Conservation (phyloP, 2,888 invertebrate species). For the Amphipoea oculea region DNA sequence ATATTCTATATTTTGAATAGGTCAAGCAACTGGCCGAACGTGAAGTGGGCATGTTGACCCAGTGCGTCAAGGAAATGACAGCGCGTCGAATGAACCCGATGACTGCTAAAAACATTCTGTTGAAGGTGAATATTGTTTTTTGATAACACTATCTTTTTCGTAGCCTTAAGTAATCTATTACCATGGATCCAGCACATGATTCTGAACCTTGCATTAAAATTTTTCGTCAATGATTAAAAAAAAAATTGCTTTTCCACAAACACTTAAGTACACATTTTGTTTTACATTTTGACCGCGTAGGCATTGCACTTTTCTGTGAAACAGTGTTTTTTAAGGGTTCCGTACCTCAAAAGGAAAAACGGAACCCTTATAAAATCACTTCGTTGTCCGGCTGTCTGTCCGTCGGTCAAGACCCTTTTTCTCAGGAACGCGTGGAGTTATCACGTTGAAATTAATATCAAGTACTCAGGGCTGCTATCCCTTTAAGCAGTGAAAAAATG, state of each 20-base stretch:
- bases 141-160: neutral
- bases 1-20: slow-evolving; percentile 62
- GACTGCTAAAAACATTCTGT: slow-evolving; percentile 93
- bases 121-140: slow-evolving; percentile 88
- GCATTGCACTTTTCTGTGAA: neutral
- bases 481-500: too few relatives aligned
- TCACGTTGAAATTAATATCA: too few relatives aligned
- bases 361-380: too few relatives aligned
- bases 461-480: too few relatives aligned
- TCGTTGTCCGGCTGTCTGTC: neutral
- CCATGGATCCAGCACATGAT: neutral
- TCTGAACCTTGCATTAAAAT: neutral
- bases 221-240: neutral
- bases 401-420: too few relatives aligned
- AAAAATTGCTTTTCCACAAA: neutral
- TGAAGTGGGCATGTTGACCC: slow-evolving; percentile 93
- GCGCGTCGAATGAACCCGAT: slow-evolving; percentile 87
- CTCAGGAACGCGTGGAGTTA: too few relatives aligned
- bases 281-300: neutral
- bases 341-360: too few relatives aligned
- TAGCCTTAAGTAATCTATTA: neutral
- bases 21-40: slow-evolving; percentile 93
- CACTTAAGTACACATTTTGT: too few relatives aligned
- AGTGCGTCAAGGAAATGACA: slow-evolving; percentile 91
- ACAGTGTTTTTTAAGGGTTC: too few relatives aligned